Evolutionary conservation across 2,888 invertebrate species (phyloP), one percentile per base, ranked within the genome.

Genomic region (Philereme vetulata): DNA sequence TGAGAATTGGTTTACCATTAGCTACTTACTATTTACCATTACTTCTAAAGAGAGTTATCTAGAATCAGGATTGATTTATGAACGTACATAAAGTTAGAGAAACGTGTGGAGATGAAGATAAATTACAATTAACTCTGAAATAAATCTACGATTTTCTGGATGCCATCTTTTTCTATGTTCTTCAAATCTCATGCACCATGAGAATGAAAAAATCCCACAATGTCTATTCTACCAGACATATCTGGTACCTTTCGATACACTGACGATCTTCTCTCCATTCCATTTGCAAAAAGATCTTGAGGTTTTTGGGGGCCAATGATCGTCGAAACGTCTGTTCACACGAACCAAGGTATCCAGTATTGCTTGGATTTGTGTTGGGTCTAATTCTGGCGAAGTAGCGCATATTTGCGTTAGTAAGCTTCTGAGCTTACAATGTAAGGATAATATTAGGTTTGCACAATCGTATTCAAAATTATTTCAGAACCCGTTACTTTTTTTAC

Each of bases 371-470:
- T 91, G 90, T 67, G 84, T 86, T 60, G 84, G 81, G 68, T 90
- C 85, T 85, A 91, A 76, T 72, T 90, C 90, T 91, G 90, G 80
- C 78, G 79, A 88, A 86, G 88, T 88, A 79, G 70, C 73, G 68
- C 71, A 64, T 44, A 72, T 82, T 79, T 64, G 80, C 78, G 75
- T 89, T 87, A 88, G 76, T 82, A 84, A 82, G 85, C 84, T 68
- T 56, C 35, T 56, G 48, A 36, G 47, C 47, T 52, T 38, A 46
- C 44, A 36, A 44, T 54, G 49, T 50, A 7, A 4, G 36, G 46
- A 32, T 56, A 56, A 56, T 44, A 53, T 60, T 61, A 56, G 48
- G 53, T 50, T 59, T 55, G 52, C 45, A 45, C 40, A 60, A 53
- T 51, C 33, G 34, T 36, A 40, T 55, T 34, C 45, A 44, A 40